Evolutionary conservation across 1,140 invertebrate species (phyloP), one percentile per base, ranked within the genome.

Genomic region (Rhynchophorus ferrugineus): DNA sequence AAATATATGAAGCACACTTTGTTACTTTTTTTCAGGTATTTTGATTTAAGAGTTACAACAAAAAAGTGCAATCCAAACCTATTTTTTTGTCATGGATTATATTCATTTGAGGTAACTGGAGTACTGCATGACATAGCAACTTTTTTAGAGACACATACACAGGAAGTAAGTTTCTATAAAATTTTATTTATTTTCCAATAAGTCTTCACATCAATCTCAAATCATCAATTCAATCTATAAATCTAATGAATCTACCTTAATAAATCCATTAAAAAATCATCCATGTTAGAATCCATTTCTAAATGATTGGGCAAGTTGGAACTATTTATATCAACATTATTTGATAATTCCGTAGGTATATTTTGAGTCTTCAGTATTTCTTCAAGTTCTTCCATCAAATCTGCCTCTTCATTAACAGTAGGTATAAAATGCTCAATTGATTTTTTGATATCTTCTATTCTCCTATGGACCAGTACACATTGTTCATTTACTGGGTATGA

Each of bases 371-470:
- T 29, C 11, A 29, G 24, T 5, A 29, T 6, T 29, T 5, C 24
- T 29, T 29, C 24, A 29, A 29, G 24, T 29, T 29, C 24, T 5
- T 29, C 24, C 24, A 29, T 29, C 11, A 29, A 29, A 6, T 5
- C 5, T 29, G 24, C 11, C 24, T n/a, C n/a, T n/a, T n/a, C n/a
- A n/a, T n/a, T n/a, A n/a, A n/a, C n/a, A n/a, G n/a, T n/a, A n/a
- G n/a, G n/a, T n/a, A n/a, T n/a, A n/a, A n/a, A n/a, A n/a, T n/a
- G n/a, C n/a, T n/a, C n/a, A n/a, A n/a, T n/a, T n/a, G n/a, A 13
- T 45, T 60, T 53, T 14, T 59, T 51, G 13, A 59, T 57, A 22
- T 61, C 47, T 41, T 59, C 42, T n/a, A 59, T 33, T 11, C 41
- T 45, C 45, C 57, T 49, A n/a, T 54, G 49, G 1, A 62, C 47